Base-by-base conservation (phyloP, 2,113 vertebrate genomes). In the Arvicanthis niloticus region DNA sequence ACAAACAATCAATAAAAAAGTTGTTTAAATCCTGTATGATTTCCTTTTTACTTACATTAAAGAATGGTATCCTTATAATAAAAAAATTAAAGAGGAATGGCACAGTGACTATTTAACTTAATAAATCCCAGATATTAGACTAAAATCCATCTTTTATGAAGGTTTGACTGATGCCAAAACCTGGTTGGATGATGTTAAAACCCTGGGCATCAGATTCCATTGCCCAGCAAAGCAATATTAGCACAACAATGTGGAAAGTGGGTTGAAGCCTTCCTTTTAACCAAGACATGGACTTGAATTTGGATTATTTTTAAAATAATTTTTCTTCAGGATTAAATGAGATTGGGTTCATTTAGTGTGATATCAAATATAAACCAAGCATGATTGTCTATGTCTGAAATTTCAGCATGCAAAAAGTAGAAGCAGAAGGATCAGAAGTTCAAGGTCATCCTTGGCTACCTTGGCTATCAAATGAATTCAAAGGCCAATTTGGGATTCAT, bases 71-170 rank as follows among this genome's bases (percentile, higher is more conserved):
- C 2, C 72, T 73, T 40, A 73, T n/a, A 73, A 21, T 40, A 73
- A 73, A 10, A 9, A 73, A 22, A 40, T 40, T 73, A 29, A 37
- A 53, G 19, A 11, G 5, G 9, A 45, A 13, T 72, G 29, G 7
- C 58, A 37, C 40, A 89, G 40, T 75, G 56, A 26, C 21, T 75
- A 22, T 76, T 91, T 94, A 31, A 81, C 19, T 75, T 72, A 81
- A 8, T 70, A 91, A 96, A 21, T 53, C 6, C 31, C 24, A 95
- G 62, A 68, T 85, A 84, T 68, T 67, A 96, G 90, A 73, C 12
- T n/a, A n/a, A 95, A 95, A 53, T 56, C 0, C 6, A 56, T 81
- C 24, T 82, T 93, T 91, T 91, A 56, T 90, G 29, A 82, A 80
- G 22, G 88, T 62, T 89, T 93, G 26, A 68, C 10, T 58, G 4